Evolutionary conservation across 2,797 vertebrate genomes (phyloP).

Genomic region (Odontamblyopus lacepedii): DNA sequence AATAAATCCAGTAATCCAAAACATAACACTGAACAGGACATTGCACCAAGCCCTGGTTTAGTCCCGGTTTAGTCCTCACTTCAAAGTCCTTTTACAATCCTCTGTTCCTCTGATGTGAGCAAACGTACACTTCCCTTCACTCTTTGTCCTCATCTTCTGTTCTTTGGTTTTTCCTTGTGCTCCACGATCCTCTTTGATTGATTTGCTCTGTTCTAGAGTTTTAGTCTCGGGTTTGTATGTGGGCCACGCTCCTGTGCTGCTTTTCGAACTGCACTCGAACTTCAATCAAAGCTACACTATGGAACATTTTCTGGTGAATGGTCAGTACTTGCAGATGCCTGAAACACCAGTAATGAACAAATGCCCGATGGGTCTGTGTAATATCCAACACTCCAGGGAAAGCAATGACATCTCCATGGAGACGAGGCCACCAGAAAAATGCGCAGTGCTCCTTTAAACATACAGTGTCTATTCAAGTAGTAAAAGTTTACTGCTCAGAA

Average conservation of each 20-base stretch:
- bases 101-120: conserved; percentile 29
- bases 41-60: conserved; percentile 22
- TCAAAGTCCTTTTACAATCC: conserved; percentile 31
- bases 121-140: conserved; percentile 2
- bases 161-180: conserved; percentile 10
- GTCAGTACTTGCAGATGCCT: too few relatives aligned
- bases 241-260: not conserved
- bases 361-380: too few relatives aligned
- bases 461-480: too few relatives aligned
- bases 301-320: too few relatives aligned
- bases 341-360: too few relatives aligned
- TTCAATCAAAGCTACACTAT: too few relatives aligned
- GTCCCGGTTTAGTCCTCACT: conserved; percentile 26
- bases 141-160: conserved; percentile 20
- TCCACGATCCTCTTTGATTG: conserved; percentile 31
- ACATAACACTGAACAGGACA: not conserved
- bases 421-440: too few relatives aligned
- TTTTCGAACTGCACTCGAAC: not conserved
- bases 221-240: not conserved
- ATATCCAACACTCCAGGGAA: too few relatives aligned
- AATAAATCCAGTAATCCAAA: conserved; percentile 5
- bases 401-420: too few relatives aligned
- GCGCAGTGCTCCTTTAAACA: too few relatives aligned
- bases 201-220: not conserved
- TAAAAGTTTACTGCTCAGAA: too few relatives aligned